Base-by-base conservation (phyloP, 2,113 vertebrate species). In the Elachura formosa region DNA sequence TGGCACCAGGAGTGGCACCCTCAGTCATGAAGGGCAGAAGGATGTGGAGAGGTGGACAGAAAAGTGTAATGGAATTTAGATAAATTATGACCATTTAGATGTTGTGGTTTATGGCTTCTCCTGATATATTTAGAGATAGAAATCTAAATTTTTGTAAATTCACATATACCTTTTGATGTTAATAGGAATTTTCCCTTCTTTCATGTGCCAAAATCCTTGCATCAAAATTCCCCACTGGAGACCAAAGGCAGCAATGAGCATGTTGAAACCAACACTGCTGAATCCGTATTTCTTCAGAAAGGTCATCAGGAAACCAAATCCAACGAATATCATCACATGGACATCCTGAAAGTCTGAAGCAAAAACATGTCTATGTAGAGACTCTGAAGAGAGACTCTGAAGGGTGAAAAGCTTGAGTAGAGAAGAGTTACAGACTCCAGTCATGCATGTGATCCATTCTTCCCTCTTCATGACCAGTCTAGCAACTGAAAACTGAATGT, bases 231-330 rank as follows among this genome's bases (percentile, higher is more conserved):
- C 99, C 99, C 99, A 99, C 58, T 99, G 99, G 74, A 99, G 98
- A 48, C 99, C 99, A 0, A 99, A 98, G 73, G 99, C 98, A 10
- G 99, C 99, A 74, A 99, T 98, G 26, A 99, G 96, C 51, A 99
- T 92, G 97, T 99, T 99, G 92, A 99, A 34, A 14, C 99, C 99
- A 87, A 99, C 98, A 19, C 99, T 98, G 95, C 98, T 99, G 97
- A 99, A 99, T 49, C 99, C 98, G 24, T 99, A 99, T 95, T 98
- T 98, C 97, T 99, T 99, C 96, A 99, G 96, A 95, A 99, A 99
- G 45, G 99, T 99, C 99, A 99, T 99, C 86, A 99, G 97, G 97
- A 99, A 99, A 46, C 99, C 99, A 80, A 99, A 99, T 25, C 99
- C 99, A 64, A 99, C 97, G 96, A 99, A 99, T 98, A 99, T 99